Base-by-base conservation (phyloP, 2,797 vertebrate genomes). In the Falco naumanni region DNA sequence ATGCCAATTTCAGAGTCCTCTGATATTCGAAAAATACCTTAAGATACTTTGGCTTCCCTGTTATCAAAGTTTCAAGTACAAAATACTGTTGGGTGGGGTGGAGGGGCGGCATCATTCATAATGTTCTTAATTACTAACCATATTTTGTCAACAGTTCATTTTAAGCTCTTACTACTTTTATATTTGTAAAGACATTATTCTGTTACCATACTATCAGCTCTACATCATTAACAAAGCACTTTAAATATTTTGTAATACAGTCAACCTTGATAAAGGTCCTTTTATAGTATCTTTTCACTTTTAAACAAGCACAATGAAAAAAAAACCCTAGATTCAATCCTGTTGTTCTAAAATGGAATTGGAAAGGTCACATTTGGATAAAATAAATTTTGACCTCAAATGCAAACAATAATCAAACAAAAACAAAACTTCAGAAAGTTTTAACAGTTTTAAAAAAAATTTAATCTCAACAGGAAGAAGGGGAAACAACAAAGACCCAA, bases 401-500 rank as follows among this genome's bases (percentile, higher is more conserved):
- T 2, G 10, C 7, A 20, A 87, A 54, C 0, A 0, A 65, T 3
- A 13, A 82, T 31, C 48, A 43, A 41, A 41, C 39, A 41, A 41
- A 41, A 41, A 43, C 3, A 22, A 53, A 43, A 33, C 16, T 28
- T 54, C 16, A 81, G 28, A 12, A 59, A 64, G 28, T 57, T 89
- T 72, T 33, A 81, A 31, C 2, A 6, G 15, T 43, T 33, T 88
- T 45, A 9, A 61, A 90, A 31, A 31, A 14, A 50, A 10, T 10
- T 39, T 31, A 20, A 41, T 16, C 19, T 25, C 47, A 84, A 3
- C 6, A 4, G 66, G 34, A 57, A 83, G 47, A 69, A 76, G 28
- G 2, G 19, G 31, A 33, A 72, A n/a, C 28, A 72, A 60, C 12
- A 25, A 37, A 20, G 28, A 56, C 47, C 43, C 51, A 19, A 72